Base-by-base conservation (phyloP, 2,113 vertebrate genomes). In the Laterallus jamaicensis region DNA sequence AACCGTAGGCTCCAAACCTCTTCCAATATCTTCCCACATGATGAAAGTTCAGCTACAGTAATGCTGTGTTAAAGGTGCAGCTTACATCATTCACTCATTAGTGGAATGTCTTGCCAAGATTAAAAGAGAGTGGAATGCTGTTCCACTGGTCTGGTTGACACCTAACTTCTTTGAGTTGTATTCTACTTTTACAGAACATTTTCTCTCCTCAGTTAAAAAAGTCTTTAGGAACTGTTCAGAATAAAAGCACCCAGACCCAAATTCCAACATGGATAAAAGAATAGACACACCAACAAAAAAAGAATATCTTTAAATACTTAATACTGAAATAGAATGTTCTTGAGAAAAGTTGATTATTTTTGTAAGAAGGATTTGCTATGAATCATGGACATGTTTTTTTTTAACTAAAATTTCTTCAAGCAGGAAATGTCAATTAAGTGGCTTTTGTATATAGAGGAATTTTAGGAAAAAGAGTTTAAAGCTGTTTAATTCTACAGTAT, bases 1-100 rank as follows among this genome's bases (percentile, higher is more conserved):
- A 82, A 80, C 9, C 0, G 1, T n/a, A 67, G 24, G 29, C 82
- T 83, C 7, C 63, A 88, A 93, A 67, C 7, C 6, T 24, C 10
- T 86, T 86, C 52, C 31, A 55, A 6, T 58, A 64, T 49, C 31
- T 73, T 86, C 59, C n/a, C 60, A 62, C 10, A 26, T 11, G 67
- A 59, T 76, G 17, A 70, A 95, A 90, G 52, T 86, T 93, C 78
- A 94, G 9, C 91, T 90, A 22, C 71, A 78, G 73, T 52, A 70
- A 81, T 90, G 47, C 62, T 55, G 5, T 42, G 77, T 12, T 73
- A 64, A 76, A 88, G 71, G 75, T 3, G 1, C 69, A 91, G 40
- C 87, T 95, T 81, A 37, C 52, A 71, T 90, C 6, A 42, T 85
- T 79, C 81, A 86, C 80, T 91, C 62, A 81, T 92, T 91, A 93